Evolutionary conservation across 2,888 invertebrate genomes (phyloP).

Genomic region (Orchesella flavescens): DNA sequence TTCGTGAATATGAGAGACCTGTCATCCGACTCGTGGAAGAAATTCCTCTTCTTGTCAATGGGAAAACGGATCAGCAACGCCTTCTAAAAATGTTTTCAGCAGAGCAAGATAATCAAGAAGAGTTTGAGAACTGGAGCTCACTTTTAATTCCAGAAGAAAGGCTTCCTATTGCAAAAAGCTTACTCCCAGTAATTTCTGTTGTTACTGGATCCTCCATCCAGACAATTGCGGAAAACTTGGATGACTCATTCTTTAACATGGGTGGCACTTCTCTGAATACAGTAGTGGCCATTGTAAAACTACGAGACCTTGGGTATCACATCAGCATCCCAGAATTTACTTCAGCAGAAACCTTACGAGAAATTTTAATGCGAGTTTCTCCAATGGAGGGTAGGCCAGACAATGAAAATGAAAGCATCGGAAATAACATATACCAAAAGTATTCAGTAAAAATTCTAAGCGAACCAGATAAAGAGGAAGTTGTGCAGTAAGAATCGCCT

Average conservation of each 20-base stretch:
- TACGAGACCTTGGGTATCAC: too few species aligned
- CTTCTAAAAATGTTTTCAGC: slow-evolving; percentile 83
- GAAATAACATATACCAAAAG: too few species aligned
- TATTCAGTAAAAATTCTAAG: slow-evolving; percentile 78
- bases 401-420: neutral
- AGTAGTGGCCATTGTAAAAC: too few species aligned
- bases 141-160: slow-evolving; percentile 78
- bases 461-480: slow-evolving; percentile 80
- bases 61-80: slow-evolving; percentile 88
- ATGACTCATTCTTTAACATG: too few species aligned
- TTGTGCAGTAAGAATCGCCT: slow-evolving; percentile 80
- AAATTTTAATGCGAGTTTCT: slow-evolving; percentile 80
- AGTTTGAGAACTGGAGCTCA: slow-evolving; percentile 82
- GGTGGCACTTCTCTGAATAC: too few species aligned
- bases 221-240: slow-evolving; percentile 77
- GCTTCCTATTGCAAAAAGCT: slow-evolving; percentile 77
- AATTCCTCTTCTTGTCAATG: slow-evolving; percentile 91
- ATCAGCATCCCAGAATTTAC: too few species aligned
- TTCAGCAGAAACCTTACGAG: slow-evolving; percentile 83
- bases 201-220: slow-evolving; percentile 79
- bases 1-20: slow-evolving; percentile 69
- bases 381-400: slow-evolving; percentile 69
- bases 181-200: slow-evolving; percentile 84
- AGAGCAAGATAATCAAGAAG: slow-evolving; percentile 73
- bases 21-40: slow-evolving; percentile 68